Evolutionary conservation across 2,888 invertebrate species (phyloP).

Genomic region (Nemotelus nigrinus): DNA sequence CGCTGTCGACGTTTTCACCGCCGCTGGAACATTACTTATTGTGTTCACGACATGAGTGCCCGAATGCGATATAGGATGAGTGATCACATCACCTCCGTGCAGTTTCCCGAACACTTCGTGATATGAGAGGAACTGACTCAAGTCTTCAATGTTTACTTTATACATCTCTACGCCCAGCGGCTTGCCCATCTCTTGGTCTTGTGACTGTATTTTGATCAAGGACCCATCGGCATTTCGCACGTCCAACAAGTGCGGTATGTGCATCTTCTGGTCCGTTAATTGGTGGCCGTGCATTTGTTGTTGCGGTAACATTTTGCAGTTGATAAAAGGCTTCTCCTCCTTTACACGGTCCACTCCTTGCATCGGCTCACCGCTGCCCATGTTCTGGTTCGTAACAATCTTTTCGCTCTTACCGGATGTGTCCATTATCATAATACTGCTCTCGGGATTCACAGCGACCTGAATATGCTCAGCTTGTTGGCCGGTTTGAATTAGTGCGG

Average conservation of each 20-base stretch:
- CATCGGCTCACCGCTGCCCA: slow-evolving; percentile 53
- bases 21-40: slow-evolving; percentile 45
- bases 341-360: slow-evolving; percentile 45
- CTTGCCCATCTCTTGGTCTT: slow-evolving; percentile 67
- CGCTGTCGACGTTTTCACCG: slow-evolving; percentile 53
- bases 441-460: slow-evolving; percentile 51
- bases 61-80: slow-evolving; percentile 67
- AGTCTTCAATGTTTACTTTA: slow-evolving; percentile 84
- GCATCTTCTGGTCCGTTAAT: slow-evolving; percentile 50
- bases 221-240: slow-evolving; percentile 75
- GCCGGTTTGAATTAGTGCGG: slow-evolving; percentile 56
- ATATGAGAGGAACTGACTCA: slow-evolving; percentile 84
- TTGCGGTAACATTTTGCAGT: slow-evolving; percentile 46
- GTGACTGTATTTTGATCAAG: slow-evolving; percentile 72
- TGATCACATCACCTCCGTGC: slow-evolving; percentile 64
- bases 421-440: slow-evolving; percentile 49
- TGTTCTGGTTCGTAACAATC: slow-evolving; percentile 54
- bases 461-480: slow-evolving; percentile 52
- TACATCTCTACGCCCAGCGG: slow-evolving; percentile 74
- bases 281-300: slow-evolving; percentile 46
- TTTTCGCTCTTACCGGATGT: slow-evolving; percentile 46
- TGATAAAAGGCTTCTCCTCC: slow-evolving; percentile 49
- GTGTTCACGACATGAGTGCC: slow-evolving; percentile 56
- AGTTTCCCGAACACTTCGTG: slow-evolving; percentile 85
- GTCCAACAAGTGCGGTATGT: slow-evolving; percentile 66